A percentile compares a stretch with the other conserved stretches of the same genome.
phyloP scores from a whole-genome alignment of 2,888 invertebrate genomes.

The Euplexia lucipara region DNA sequence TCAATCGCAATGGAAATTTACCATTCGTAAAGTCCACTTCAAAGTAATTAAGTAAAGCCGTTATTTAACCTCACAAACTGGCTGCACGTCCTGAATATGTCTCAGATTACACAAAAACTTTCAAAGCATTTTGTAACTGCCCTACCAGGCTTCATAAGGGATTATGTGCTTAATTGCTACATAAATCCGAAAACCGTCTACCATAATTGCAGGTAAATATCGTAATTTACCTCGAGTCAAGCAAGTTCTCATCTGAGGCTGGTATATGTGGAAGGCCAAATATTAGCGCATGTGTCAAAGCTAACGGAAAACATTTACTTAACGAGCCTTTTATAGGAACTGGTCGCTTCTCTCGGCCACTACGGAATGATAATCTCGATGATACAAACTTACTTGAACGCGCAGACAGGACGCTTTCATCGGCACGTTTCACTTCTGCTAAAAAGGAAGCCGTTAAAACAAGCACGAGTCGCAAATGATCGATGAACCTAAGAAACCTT shows the following conservation, averaged over 20 bases:
- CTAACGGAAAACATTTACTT: slow-evolving; percentile 78
- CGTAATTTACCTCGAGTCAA: slow-evolving; percentile 72
- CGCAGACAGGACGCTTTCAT: slow-evolving; percentile 66
- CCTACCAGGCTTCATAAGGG: slow-evolving; percentile 68
- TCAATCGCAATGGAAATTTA: slow-evolving; percentile 44
- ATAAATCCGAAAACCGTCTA: slow-evolving; percentile 77
- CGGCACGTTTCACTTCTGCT: slow-evolving; percentile 68
- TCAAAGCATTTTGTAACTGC: slow-evolving; percentile 69
- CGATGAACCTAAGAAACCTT: slow-evolving; percentile 77
- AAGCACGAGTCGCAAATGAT: slow-evolving; percentile 72
- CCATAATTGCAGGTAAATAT: slow-evolving; percentile 75
- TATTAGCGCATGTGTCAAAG: slow-evolving; percentile 75
- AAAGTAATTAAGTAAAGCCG: slow-evolving; percentile 58
- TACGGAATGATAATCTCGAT: slow-evolving; percentile 66
- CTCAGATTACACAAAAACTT: slow-evolving; percentile 66
- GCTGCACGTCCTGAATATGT: slow-evolving; percentile 63
- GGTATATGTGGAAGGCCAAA: slow-evolving; percentile 68
- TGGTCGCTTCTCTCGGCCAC: slow-evolving; percentile 70
- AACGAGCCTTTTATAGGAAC: slow-evolving; percentile 77
- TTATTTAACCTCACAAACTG: slow-evolving; percentile 52
- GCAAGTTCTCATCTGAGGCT: slow-evolving; percentile 54
- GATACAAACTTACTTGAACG: slow-evolving; percentile 53
- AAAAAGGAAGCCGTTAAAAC: slow-evolving; percentile 73
- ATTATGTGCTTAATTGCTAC: slow-evolving; percentile 73
- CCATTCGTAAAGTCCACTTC: slow-evolving; percentile 42